Conservation (phyloP, 2,113 vertebrate genomes). For the Dissostichus mawsoni region DNA sequence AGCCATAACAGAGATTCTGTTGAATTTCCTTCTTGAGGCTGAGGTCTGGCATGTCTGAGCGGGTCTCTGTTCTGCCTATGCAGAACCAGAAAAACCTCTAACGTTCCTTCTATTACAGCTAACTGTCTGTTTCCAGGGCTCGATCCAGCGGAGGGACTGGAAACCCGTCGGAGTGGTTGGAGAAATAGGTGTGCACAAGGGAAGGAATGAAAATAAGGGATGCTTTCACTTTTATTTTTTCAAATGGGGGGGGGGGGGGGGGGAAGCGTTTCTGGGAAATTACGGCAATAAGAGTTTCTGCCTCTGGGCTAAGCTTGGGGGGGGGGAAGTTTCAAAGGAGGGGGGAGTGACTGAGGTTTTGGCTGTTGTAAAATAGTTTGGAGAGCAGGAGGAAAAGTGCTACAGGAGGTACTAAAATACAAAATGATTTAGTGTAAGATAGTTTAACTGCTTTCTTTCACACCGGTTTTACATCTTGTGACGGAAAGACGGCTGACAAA, state of each 20-base stretch:
- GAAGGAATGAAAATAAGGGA: slow-evolving; percentile 61
- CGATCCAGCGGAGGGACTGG: slow-evolving; percentile 25
- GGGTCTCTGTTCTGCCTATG: slow-evolving; percentile 38
- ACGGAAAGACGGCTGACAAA: not conserved
- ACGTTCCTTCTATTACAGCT: slow-evolving; percentile 47
- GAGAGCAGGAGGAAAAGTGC: slow-evolving; percentile 12
- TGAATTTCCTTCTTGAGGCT: slow-evolving; percentile 32
- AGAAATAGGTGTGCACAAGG: slow-evolving; percentile 49
- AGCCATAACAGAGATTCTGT: slow-evolving; percentile 26
- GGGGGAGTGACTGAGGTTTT: slow-evolving; percentile 18
- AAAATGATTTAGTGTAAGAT: slow-evolving; percentile 19
- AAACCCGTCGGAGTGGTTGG: slow-evolving; percentile 54
- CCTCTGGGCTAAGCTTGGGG: slow-evolving; percentile 36
- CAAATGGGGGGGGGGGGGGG: slow-evolving; percentile 19
- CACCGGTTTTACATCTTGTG: not conserved
- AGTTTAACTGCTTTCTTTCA: slow-evolving; percentile 14
- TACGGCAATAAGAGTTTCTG: slow-evolving; percentile 36
- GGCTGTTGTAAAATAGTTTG: slow-evolving; percentile 5
- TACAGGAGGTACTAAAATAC: slow-evolving; percentile 13
- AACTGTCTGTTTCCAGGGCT: slow-evolving; percentile 41
- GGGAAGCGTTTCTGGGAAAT: slow-evolving; percentile 41
- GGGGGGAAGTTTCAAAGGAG: not conserved
- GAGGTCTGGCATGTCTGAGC: slow-evolving; percentile 70
- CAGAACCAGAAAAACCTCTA: slow-evolving; percentile 79
- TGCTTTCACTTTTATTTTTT: slow-evolving; percentile 52